phyloP scores from a whole-genome alignment of 2,888 invertebrate genomes.

The Allacma fusca region DNA sequence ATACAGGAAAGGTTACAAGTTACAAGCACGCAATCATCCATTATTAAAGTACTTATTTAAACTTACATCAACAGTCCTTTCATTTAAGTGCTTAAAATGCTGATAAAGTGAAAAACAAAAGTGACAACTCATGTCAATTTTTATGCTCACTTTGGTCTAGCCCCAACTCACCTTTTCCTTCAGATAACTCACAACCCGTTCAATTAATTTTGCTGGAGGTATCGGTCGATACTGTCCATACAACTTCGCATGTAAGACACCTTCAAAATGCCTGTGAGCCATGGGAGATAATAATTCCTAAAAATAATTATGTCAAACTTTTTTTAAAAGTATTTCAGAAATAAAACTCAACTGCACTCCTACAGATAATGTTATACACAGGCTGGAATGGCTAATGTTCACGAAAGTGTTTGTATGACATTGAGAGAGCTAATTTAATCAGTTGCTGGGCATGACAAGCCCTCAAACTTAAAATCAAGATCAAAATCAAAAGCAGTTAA shows the following conservation, averaged over 20 bases:
- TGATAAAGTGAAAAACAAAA: background rate
- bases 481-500: no score
- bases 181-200: slow-evolving; percentile 54
- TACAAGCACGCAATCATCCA: background rate
- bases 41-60: no score
- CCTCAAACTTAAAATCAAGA: no score
- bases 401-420: no score
- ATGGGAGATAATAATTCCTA: slow-evolving; percentile 43
- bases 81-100: background rate
- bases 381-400: no score
- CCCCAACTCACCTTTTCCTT: slow-evolving; percentile 61
- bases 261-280: slow-evolving; percentile 61
- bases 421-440: no score
- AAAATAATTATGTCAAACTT: background rate
- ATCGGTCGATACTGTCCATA: slow-evolving; percentile 59
- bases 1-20: background rate
- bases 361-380: no score
- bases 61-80: background rate
- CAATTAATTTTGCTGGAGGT: slow-evolving; percentile 56
- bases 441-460: no score
- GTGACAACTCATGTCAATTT: background rate
- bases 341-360: no score
- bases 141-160: slow-evolving; percentile 17
- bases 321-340: no score
- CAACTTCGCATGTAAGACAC: slow-evolving; percentile 55